Evolutionary conservation across 1,140 invertebrate species (phyloP).

Genomic region (Dysdera silvatica): DNA sequence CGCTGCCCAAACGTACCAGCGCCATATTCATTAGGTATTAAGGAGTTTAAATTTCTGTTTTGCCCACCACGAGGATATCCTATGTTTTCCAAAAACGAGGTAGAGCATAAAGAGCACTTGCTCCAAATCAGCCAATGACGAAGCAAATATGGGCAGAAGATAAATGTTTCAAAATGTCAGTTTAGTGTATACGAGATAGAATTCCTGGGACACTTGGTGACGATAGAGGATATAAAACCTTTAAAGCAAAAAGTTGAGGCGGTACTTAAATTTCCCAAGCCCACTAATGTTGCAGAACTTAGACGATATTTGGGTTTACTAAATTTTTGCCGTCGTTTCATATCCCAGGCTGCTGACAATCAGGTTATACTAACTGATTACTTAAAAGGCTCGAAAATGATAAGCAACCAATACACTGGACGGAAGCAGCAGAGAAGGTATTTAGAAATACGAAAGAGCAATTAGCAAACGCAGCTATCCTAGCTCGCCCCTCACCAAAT

Average conservation of each 20-base stretch:
- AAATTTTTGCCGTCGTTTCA: constrained; percentile 39
- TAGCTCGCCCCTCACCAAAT: constrained; percentile 9
- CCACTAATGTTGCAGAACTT: constrained; percentile 36
- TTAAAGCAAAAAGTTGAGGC: constrained; percentile 7
- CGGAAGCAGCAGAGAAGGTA: constrained; percentile 30
- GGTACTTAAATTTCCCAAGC: constrained; percentile 32
- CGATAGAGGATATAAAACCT: constrained; percentile 9
- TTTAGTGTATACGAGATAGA: not conserved
- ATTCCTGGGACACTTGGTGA: constrained; percentile 14
- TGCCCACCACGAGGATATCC: constrained; percentile 33
- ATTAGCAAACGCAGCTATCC: constrained; percentile 26
- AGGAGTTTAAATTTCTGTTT: not conserved
- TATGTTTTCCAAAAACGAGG: constrained; percentile 41
- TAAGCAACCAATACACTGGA: constrained; percentile 20
- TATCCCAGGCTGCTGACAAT: not conserved
- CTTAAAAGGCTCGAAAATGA: not conserved
- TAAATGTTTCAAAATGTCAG: constrained; percentile 35
- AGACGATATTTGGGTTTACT: constrained; percentile 40
- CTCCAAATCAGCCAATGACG: constrained; percentile 39
- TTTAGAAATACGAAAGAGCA: constrained; percentile 42
- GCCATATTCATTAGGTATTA: constrained; percentile 6
- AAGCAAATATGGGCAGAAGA: constrained; percentile 33
- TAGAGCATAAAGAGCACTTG: constrained; percentile 42
- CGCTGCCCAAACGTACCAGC: constrained; percentile 20
- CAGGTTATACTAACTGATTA: not conserved